Evolutionary conservation across 2,113 vertebrate genomes (phyloP).

Genomic region (Sardina pilchardus): DNA sequence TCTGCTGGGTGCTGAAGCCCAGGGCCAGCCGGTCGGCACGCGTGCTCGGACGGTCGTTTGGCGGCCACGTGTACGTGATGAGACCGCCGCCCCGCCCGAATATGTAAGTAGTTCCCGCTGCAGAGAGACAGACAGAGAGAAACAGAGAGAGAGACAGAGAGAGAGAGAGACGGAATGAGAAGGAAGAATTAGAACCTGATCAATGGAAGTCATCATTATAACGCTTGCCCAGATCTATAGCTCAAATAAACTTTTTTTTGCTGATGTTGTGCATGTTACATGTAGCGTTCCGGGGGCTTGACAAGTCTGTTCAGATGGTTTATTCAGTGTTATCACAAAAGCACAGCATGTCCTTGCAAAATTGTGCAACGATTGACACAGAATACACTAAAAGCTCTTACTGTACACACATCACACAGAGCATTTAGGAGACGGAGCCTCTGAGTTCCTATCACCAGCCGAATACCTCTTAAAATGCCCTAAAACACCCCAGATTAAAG

Average conservation of each 20-base stretch:
- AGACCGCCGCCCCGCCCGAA: slow-evolving; percentile 97
- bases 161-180: not conserved
- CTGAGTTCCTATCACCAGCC: not conserved
- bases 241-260: not conserved
- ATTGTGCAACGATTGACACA: not conserved
- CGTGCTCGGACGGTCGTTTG: slow-evolving; percentile 96
- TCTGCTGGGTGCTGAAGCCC: slow-evolving; percentile 96
- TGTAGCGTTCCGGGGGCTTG: too few species aligned
- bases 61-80: slow-evolving; percentile 97
- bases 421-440: too few species aligned
- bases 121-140: slow-evolving; percentile 16
- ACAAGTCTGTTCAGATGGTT: not conserved
- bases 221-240: not conserved
- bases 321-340: not conserved
- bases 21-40: slow-evolving; percentile 96
- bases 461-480: not conserved
- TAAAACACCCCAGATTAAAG: not conserved
- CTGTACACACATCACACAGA: not conserved
- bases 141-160: slow-evolving; percentile 5
- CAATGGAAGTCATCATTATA: not conserved
- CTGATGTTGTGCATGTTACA: too few species aligned
- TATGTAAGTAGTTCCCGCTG: slow-evolving; percentile 98
- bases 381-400: not conserved
- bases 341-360: not conserved
- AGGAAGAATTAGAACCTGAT: not conserved